These are phyloP conservation scores for Protodeltote pygarga DNA, from an alignment of 2,888 invertebrate genomes.

Conservation along the genomic window DNA sequence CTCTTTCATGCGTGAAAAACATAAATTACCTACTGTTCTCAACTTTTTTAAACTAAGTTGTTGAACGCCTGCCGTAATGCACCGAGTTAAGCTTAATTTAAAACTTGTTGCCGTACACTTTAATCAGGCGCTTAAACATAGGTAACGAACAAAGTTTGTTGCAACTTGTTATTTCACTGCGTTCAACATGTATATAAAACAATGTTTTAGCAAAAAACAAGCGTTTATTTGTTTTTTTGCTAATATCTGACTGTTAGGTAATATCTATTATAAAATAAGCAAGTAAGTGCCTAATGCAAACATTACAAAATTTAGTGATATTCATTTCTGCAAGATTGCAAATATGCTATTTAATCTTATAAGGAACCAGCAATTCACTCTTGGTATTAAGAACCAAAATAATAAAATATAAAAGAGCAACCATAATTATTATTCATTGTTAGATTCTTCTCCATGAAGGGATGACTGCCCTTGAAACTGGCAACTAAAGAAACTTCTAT, in stretches of 20 bases:
- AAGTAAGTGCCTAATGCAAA: no score
- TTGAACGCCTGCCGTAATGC: slow-evolving; percentile 44
- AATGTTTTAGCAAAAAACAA: neutral
- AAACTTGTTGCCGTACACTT: slow-evolving; percentile 53
- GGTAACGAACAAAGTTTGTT: slow-evolving; percentile 16
- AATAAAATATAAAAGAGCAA: no score
- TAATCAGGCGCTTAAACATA: slow-evolving; percentile 50
- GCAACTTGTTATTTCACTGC: slow-evolving; percentile 10
- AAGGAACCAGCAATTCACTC: no score
- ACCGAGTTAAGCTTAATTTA: slow-evolving; percentile 31
- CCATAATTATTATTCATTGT: no score
- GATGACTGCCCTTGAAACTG: no score
- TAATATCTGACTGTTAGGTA: neutral
- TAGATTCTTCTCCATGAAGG: no score
- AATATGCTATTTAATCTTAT: slow-evolving; percentile 6
- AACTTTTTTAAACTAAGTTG: slow-evolving; percentile 46
- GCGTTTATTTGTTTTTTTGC: slow-evolving; percentile 4
- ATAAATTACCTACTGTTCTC: slow-evolving; percentile 16
- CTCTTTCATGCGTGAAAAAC: no score
- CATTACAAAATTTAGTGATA: no score
- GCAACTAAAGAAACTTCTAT: no score
- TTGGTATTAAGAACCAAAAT: no score
- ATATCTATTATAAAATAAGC: no score
- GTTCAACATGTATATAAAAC: slow-evolving; percentile 16
- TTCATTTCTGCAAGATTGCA: neutral